A percentile compares a stretch with the other conserved stretches of the same genome.
These are phyloP conservation scores for Pardalotus punctatus DNA, from an alignment of 2,113 vertebrate genomes.

Conservation along the genomic window DNA sequence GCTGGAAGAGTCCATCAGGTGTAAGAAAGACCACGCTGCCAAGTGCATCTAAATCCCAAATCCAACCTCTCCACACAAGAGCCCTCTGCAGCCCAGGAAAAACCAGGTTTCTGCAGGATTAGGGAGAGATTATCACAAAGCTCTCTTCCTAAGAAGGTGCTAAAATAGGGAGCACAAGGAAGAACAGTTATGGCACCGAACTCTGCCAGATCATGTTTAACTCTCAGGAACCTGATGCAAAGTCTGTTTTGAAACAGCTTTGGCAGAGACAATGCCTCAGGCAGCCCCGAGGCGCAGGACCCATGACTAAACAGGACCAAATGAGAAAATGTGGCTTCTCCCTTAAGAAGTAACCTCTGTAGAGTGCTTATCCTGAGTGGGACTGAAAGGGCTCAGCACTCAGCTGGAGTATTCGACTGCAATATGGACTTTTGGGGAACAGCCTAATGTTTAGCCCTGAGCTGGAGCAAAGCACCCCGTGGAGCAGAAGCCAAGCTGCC, in stretches of 20 bases:
- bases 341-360: background rate
- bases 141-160: background rate
- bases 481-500: background rate
- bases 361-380: background rate
- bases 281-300: background rate
- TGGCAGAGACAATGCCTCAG: background rate
- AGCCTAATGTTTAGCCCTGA: background rate
- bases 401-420: background rate
- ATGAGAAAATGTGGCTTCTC: background rate
- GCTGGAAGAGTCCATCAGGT: background rate
- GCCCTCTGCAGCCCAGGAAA: background rate
- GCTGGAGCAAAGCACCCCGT: background rate
- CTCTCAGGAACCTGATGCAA: background rate
- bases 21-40: background rate
- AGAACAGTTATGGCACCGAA: background rate
- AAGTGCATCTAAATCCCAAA: background rate
- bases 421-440: background rate
- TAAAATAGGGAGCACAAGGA: background rate
- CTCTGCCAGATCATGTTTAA: background rate
- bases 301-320: background rate
- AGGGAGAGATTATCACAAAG: slow-evolving; percentile 11
- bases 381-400: background rate
- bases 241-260: background rate
- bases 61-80: background rate
- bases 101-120: background rate